Percentiles rank a stretch among this genome's conserved stretches.
Evolutionary conservation across 1,140 invertebrate genomes (phyloP).

Genomic region (Drosophila tsacasi): DNA sequence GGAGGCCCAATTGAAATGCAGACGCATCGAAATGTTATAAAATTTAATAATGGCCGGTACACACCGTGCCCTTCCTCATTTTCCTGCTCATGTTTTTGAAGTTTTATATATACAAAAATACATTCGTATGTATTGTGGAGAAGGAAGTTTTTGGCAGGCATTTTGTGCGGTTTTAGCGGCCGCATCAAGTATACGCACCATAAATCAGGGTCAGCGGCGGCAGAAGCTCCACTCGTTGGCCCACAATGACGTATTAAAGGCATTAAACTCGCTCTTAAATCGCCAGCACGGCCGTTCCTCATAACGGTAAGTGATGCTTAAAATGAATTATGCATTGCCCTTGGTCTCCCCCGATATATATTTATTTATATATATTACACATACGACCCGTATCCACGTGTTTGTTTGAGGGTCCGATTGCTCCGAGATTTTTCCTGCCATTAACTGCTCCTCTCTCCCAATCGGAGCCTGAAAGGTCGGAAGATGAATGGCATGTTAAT

Average conservation of each 20-base stretch:
- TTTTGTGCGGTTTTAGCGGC: conserved; percentile 70
- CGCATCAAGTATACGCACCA: conserved; percentile 79
- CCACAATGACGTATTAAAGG: conserved; percentile 74
- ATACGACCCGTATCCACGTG: conserved; percentile 19
- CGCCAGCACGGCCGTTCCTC: conserved; percentile 63
- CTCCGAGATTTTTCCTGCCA: conserved; percentile 47
- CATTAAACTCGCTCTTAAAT: conserved; percentile 77
- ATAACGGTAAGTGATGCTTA: conserved; percentile 81
- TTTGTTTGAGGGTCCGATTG: conserved; percentile 33
- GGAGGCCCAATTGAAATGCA: conserved; percentile 76
- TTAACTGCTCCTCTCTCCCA: conserved; percentile 5
- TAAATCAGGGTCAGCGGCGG: conserved; percentile 73
- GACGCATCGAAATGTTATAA: conserved; percentile 80
- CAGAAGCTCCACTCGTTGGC: conserved; percentile 44
- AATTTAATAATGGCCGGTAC: conserved; percentile 67
- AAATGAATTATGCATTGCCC: conserved; percentile 78
- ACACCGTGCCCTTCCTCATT: neutral
- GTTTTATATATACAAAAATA: conserved; percentile 23
- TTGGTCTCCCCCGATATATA: conserved; percentile 32
- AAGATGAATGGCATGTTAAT: conserved; percentile 66
- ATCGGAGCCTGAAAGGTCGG: conserved; percentile 1
- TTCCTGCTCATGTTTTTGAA: conserved; percentile 51
- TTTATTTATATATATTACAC: conserved; percentile 16
- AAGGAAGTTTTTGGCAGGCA: conserved; percentile 51
- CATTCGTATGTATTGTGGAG: conserved; percentile 13